Evolutionary conservation across 2,888 invertebrate genomes (phyloP), one percentile per base, ranked within the genome.

Genomic region (Cryptocephalus primarius): DNA sequence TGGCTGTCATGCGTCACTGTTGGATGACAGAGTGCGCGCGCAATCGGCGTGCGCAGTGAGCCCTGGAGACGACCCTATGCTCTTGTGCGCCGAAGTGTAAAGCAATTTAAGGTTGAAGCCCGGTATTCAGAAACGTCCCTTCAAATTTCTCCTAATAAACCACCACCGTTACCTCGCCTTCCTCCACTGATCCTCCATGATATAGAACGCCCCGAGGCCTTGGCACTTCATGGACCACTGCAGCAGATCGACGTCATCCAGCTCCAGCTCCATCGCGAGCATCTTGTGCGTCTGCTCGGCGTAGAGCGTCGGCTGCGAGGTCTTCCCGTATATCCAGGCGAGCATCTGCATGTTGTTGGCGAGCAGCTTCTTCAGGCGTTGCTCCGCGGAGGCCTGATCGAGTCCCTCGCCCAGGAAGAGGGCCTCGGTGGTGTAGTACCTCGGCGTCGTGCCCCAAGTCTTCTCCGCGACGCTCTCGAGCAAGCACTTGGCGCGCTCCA

Each of bases 271-370:
- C 48, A 76, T 70, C 43, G 76, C 70, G 9, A 80, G 65, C 42
- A 75, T 76, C 43, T 72, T 72, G 54, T 80, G 80, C 55, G 76
- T 75, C 53, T 75, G 76, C 11, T 72, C 57, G 8, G 75, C 74
- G 54, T 77, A 78, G 51, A 74, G 72, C 32, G 75, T 70, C 8
- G 73, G 72, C 49, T 74, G 55, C 45, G 75, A 76, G 41, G 75
- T 59, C 60, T 77, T 77, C 46, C 76, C 77, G 55, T 78, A 78
- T 40, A 79, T 63, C 68, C 77, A 79, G 4, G 76, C 75, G 56
- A 79, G 70, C 77, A 80, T 79, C 56, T 79, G 79, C 44, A 79
- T 68, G 56, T 80, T 80, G 56, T 78, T 80, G 1, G 78, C 76
- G 33, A 76, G 72, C 3, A 80, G 65, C 57, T 75, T 76, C 53